phyloP scores from a whole-genome alignment of 1,140 invertebrate species.

The Reticulitermes speratus region DNA sequence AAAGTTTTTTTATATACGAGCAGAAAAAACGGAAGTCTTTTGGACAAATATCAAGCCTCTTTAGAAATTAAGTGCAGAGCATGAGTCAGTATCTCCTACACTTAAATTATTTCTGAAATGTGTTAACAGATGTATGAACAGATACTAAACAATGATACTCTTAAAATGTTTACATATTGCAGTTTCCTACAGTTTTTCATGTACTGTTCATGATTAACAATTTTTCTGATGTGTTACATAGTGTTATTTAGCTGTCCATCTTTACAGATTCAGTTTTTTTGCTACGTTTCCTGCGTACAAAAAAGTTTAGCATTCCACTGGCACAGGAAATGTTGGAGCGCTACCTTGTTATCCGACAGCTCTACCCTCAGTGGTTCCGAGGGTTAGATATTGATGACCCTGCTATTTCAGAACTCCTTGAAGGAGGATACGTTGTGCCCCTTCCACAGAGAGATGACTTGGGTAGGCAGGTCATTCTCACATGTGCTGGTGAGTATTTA shows the following conservation, averaged over 20 bases:
- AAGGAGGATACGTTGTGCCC: constrained; percentile 78
- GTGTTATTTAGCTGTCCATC: constrained; percentile 24
- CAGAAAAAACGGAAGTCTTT: too few relatives aligned
- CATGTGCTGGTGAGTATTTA: constrained; percentile 57
- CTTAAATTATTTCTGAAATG: too few relatives aligned
- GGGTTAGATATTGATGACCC: constrained; percentile 70
- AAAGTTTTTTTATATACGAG: too few relatives aligned
- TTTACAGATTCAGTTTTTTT: constrained; percentile 70
- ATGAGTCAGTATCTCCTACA: too few relatives aligned
- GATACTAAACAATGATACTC: too few relatives aligned
- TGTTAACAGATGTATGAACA: too few relatives aligned
- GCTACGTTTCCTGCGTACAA: constrained; percentile 77
- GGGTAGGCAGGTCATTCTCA: constrained; percentile 73
- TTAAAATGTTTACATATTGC: too few relatives aligned
- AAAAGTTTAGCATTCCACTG: constrained; percentile 81
- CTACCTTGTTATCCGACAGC: constrained; percentile 76
- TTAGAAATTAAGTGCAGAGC: too few relatives aligned
- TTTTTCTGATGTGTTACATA: background rate
- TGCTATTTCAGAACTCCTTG: constrained; percentile 71
- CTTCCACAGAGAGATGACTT: constrained; percentile 68
- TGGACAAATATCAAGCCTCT: too few relatives aligned
- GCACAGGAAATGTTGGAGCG: constrained; percentile 82
- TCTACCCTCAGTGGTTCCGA: constrained; percentile 81
- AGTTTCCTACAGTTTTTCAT: too few relatives aligned
- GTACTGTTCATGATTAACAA: too few relatives aligned